These are phyloP conservation scores for Diplolepis rosae DNA, from an alignment of 2,888 invertebrate species.

Conservation along the genomic window DNA sequence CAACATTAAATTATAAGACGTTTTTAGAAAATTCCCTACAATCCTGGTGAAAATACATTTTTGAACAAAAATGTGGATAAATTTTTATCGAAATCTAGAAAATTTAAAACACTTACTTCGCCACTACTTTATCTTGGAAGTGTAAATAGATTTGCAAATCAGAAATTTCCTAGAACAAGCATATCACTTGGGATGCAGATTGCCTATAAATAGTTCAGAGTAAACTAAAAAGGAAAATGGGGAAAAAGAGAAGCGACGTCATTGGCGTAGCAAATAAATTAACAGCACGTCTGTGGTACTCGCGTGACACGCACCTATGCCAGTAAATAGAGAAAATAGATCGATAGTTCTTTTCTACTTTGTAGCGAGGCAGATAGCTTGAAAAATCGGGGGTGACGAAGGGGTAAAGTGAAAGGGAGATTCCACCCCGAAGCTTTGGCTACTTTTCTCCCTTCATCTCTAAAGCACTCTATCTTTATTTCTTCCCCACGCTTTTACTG, in stretches of 20 bases:
- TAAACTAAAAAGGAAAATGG: slow-evolving; percentile 8
- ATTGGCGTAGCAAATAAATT: slow-evolving; percentile 43
- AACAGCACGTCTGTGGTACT: slow-evolving; percentile 18
- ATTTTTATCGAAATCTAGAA: neutral
- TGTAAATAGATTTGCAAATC: no score
- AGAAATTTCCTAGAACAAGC: no score
- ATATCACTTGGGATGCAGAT: no score
- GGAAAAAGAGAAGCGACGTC: slow-evolving; percentile 27
- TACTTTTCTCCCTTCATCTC: neutral
- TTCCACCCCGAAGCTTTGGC: neutral
- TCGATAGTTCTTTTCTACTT: neutral
- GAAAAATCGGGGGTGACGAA: slow-evolving; percentile 31
- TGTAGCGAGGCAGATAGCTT: neutral
- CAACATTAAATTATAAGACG: no score
- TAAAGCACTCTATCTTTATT: slow-evolving; percentile 11
- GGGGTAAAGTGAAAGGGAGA: slow-evolving; percentile 30
- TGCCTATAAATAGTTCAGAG: no score
- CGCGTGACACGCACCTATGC: slow-evolving; percentile 35
- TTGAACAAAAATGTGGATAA: neutral
- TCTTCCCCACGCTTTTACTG: slow-evolving; percentile 1
- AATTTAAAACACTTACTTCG: no score
- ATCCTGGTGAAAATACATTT: no score
- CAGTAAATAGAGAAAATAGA: slow-evolving; percentile 36
- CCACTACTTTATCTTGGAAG: neutral
- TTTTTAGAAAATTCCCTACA: no score